Evolutionary conservation across 2,797 vertebrate genomes (phyloP).

Genomic region (Anas flavirostris): DNA sequence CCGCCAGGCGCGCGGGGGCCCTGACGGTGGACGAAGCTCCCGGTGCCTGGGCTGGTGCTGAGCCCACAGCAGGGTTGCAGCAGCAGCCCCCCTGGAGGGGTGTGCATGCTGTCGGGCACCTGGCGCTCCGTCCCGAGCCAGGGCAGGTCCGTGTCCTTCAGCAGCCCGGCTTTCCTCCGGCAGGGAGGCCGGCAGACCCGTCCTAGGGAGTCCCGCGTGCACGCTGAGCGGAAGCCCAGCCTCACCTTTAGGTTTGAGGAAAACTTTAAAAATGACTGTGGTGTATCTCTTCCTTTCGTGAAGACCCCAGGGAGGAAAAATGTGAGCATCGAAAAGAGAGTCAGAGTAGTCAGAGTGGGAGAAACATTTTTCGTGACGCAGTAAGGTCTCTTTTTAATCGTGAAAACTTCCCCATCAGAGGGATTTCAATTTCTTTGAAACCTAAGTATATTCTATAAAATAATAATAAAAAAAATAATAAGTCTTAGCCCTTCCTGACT

Average conservation of each 20-base stretch:
- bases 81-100: accelerated
- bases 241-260: neutral
- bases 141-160: neutral
- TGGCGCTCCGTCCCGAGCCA: neutral
- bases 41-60: neutral
- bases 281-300: constrained; percentile 30
- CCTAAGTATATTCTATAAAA: constrained; percentile 28
- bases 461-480: neutral
- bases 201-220: neutral
- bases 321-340: neutral
- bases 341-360: neutral
- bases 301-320: constrained; percentile 39
- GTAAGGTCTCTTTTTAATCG: neutral
- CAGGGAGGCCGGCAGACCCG: neutral
- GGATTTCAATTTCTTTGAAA: constrained; percentile 23
- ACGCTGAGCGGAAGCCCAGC: neutral
- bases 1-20: neutral
- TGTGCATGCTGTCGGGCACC: constrained; percentile 12
- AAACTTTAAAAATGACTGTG: neutral
- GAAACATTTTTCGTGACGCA: constrained; percentile 36
- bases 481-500: constrained; percentile 24
- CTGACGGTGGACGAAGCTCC: neutral
- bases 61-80: neutral
- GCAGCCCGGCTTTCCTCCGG: neutral
- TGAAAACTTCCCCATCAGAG: constrained; percentile 27